A percentile compares a stretch with the other conserved stretches of the same genome.
Evolutionary conservation across 1,140 invertebrate genomes (phyloP).

Genomic region (Macrobrachium nipponense): DNA sequence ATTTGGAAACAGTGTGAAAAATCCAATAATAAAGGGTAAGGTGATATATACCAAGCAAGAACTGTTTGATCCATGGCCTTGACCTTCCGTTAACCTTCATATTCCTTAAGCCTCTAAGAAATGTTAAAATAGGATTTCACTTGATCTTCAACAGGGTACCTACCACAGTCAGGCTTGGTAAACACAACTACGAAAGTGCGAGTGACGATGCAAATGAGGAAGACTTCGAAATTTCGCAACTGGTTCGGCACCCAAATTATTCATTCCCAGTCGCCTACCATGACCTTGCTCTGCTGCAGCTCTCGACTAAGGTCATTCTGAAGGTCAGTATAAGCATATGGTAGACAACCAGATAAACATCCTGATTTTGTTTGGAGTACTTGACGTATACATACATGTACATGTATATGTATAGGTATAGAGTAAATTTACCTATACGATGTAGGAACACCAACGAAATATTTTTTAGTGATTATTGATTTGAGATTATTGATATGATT

Average conservation of each 20-base stretch:
- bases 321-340: not conserved
- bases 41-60: too few relatives aligned
- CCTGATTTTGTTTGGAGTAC: not conserved
- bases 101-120: not conserved
- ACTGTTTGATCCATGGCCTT: too few relatives aligned
- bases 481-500: not conserved
- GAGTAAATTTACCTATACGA: constrained; percentile 10
- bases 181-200: not conserved
- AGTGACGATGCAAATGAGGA: constrained; percentile 6
- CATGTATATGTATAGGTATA: too few relatives aligned
- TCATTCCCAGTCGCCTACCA: not conserved
- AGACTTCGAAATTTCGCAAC: constrained; percentile 7
- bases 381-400: too few relatives aligned
- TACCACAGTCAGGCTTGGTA: constrained; percentile 27
- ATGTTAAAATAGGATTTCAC: not conserved
- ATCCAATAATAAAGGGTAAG: too few relatives aligned
- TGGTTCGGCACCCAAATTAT: constrained; percentile 19
- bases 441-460: too few relatives aligned
- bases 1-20: too few relatives aligned
- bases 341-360: not conserved
- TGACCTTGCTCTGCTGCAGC: constrained; percentile 22
- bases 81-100: too few relatives aligned
- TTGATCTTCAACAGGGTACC: not conserved
- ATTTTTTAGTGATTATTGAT: too few relatives aligned
- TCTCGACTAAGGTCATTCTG: not conserved